Conservation (phyloP, 2,888 invertebrate species). For the Lottia gigantea region DNA sequence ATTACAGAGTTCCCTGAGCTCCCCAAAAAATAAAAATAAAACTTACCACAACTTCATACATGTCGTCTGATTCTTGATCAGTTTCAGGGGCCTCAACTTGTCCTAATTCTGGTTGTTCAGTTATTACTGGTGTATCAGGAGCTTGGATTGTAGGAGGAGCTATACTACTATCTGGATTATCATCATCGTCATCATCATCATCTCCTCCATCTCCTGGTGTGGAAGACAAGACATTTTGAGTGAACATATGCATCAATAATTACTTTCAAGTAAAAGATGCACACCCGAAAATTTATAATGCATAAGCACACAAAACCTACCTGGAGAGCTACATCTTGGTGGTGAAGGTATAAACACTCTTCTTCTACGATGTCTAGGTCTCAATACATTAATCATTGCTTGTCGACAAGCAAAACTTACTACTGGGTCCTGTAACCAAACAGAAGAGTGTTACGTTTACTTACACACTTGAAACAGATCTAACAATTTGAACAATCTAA, state of each 20-base stretch:
- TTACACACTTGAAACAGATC: no score
- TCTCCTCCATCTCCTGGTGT: conserved; percentile 70
- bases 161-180: conserved; percentile 34
- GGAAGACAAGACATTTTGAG: conserved; percentile 12
- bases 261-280: background rate
- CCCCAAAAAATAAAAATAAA: no score
- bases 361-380: conserved; percentile 74
- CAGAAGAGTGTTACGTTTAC: conserved; percentile 13
- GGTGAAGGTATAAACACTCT: conserved; percentile 69
- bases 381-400: conserved; percentile 84
- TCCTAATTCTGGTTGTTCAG: conserved; percentile 10
- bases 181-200: conserved; percentile 64
- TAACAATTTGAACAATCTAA: background rate
- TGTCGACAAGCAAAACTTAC: conserved; percentile 93
- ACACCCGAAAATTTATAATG: no score
- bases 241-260: background rate
- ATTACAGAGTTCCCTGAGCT: no score
- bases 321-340: conserved; percentile 68
- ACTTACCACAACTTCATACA: conserved; percentile 59
- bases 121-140: background rate
- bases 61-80: conserved; percentile 48
- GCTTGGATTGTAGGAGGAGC: background rate
- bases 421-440: conserved; percentile 74
- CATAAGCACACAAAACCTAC: conserved; percentile 35
- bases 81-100: conserved; percentile 41